These are phyloP conservation scores for Phrynosoma platyrhinos DNA, from an alignment of 2,113 vertebrate species.

Conservation along the genomic window DNA sequence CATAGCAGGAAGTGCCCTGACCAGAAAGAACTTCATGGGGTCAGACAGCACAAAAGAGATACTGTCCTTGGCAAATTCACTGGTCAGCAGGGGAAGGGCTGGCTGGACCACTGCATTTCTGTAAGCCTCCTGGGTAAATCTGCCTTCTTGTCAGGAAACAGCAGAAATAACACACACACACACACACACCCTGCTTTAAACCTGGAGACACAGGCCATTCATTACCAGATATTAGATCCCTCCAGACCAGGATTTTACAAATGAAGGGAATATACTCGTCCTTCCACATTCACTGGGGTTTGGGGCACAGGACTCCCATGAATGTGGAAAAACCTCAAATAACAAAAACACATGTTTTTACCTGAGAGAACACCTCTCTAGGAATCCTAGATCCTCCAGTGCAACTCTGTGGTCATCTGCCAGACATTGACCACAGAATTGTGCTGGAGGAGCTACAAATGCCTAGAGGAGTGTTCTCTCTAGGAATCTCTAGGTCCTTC, in stretches of 20 bases:
- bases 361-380: no score
- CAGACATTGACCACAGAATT: no score
- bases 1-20: constrained; percentile 29
- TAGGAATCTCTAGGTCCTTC: no score
- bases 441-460: no score
- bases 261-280: background rate
- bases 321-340: no score
- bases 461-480: no score
- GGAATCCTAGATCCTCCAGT: no score
- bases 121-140: background rate
- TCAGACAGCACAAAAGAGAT: constrained; percentile 23
- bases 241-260: background rate
- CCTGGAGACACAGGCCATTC: background rate
- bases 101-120: background rate
- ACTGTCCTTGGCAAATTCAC: constrained; percentile 10
- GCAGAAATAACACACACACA: background rate
- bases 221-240: background rate
- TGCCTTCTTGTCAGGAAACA: background rate
- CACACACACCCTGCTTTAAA: background rate
- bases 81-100: constrained; percentile 6
- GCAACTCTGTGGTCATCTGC: no score
- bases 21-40: background rate
- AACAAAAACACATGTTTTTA: no score
- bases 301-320: no score
- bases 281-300: no score